Conservation (phyloP, 1,140 invertebrate genomes). For the Radopholus similis region DNA sequence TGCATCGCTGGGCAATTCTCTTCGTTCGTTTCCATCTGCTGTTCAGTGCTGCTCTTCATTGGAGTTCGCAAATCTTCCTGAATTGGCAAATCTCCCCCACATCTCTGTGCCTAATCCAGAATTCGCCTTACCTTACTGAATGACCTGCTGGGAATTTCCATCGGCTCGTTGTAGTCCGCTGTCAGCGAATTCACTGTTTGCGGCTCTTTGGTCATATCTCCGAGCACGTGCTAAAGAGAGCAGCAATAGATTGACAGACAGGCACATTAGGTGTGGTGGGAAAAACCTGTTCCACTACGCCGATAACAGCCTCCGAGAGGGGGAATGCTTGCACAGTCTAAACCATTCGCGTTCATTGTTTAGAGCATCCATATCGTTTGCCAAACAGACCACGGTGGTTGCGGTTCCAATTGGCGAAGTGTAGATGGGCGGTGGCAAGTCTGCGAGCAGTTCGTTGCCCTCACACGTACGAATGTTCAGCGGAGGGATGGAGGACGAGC, state of each 20-base stretch:
- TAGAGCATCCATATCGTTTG: too few species aligned
- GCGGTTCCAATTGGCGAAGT: slow-evolving; percentile 49
- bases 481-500: slow-evolving; percentile 29
- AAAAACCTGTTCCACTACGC: slow-evolving; percentile 29
- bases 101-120: neutral
- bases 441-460: slow-evolving; percentile 29
- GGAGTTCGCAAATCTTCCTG: slow-evolving; percentile 5
- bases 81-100: neutral
- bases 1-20: neutral
- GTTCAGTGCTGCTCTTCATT: neutral
- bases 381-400: slow-evolving; percentile 50
- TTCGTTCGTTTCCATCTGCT: neutral
- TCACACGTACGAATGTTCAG: slow-evolving; percentile 48
- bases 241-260: too few species aligned
- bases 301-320: slow-evolving; percentile 33
- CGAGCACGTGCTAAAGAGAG: too few species aligned
- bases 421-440: slow-evolving; percentile 40
- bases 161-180: slow-evolving; percentile 40
- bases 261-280: neutral
- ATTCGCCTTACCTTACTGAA: neutral
- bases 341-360: too few species aligned
- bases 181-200: slow-evolving; percentile 44
- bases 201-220: neutral
- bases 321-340: slow-evolving; percentile 49
- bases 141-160: slow-evolving; percentile 28